phyloP scores from a whole-genome alignment of 2,113 vertebrate species.

The Nothobranchius kuhntae region DNA sequence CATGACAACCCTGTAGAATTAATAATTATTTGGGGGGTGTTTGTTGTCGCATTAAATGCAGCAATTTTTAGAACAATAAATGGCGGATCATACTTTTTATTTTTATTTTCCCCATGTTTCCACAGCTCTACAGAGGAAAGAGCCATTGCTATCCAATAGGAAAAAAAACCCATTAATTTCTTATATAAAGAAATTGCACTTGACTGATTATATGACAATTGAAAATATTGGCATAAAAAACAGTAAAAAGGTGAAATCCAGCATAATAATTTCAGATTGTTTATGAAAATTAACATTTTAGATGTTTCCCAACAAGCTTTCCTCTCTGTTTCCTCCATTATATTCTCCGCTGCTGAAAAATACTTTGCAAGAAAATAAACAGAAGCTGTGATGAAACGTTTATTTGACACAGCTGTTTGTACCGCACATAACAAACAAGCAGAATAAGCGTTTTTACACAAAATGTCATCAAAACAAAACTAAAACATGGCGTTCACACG shows the following conservation, averaged over 20 bases:
- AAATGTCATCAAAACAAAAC: constrained; percentile 48
- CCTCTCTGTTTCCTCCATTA: no score
- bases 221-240: no score
- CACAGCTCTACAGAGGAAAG: neutral
- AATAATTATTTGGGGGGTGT: neutral
- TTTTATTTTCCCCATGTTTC: neutral
- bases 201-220: no score
- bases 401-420: constrained; percentile 52
- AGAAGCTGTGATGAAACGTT: constrained; percentile 56
- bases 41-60: neutral
- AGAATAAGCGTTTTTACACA: constrained; percentile 55
- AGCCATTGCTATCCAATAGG: no score
- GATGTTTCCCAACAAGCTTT: neutral
- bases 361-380: neutral
- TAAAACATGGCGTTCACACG: constrained; percentile 48
- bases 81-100: neutral
- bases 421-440: constrained; percentile 52
- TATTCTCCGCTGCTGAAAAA: neutral
- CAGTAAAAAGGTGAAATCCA: no score
- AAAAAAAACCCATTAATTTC: no score
- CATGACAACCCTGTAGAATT: neutral
- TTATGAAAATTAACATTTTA: neutral
- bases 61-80: neutral
- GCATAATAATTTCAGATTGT: no score
- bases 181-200: no score